Percentiles rank a stretch among this genome's conserved stretches.
phyloP scores from a whole-genome alignment of 2,113 vertebrate species.

The Phyllopteryx taeniolatus region DNA sequence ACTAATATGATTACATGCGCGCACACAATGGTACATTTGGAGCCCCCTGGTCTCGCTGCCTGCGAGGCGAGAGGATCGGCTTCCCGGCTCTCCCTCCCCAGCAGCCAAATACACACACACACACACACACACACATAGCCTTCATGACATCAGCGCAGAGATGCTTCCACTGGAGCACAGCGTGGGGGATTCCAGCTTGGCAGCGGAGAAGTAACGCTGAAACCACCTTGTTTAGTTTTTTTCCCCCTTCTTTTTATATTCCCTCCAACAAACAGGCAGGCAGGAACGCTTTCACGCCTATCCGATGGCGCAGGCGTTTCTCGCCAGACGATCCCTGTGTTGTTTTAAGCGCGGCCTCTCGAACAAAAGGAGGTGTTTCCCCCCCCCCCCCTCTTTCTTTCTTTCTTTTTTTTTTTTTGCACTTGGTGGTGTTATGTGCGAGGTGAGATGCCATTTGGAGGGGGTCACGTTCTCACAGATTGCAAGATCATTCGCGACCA shows the following conservation, averaged over 20 bases:
- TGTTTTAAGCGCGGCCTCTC: slow-evolving; percentile 30
- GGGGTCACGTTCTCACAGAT: slow-evolving; percentile 18
- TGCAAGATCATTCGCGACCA: slow-evolving; percentile 5
- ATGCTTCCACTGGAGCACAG: slow-evolving; percentile 50
- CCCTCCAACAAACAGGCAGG: slow-evolving; percentile 11
- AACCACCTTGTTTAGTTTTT: slow-evolving; percentile 13
- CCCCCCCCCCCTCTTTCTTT: background rate
- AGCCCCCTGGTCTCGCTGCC: background rate
- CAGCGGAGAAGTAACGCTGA: slow-evolving; percentile 28
- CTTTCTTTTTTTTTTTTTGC: slow-evolving; percentile 40
- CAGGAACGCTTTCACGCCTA: slow-evolving; percentile 43
- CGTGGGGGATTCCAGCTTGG: slow-evolving; percentile 58
- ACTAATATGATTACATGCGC: background rate
- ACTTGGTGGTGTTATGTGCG: slow-evolving; percentile 22
- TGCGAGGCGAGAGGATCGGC: slow-evolving; percentile 53
- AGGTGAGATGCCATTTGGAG: slow-evolving; percentile 13
- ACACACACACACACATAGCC: slow-evolving; percentile 37
- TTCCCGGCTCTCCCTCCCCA: slow-evolving; percentile 40
- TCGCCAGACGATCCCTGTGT: slow-evolving; percentile 32
- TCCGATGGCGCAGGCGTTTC: slow-evolving; percentile 14
- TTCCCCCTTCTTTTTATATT: slow-evolving; percentile 4
- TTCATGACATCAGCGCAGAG: slow-evolving; percentile 53
- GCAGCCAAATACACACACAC: slow-evolving; percentile 3
- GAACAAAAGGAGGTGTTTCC: slow-evolving; percentile 10
- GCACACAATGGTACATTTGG: slow-evolving; percentile 1